A percentile compares a stretch with the other conserved stretches of the same genome.
These are phyloP conservation scores for Masnerella sp. DNA, from an alignment of 2,888 invertebrate genomes.

Conservation along the genomic window DNA sequence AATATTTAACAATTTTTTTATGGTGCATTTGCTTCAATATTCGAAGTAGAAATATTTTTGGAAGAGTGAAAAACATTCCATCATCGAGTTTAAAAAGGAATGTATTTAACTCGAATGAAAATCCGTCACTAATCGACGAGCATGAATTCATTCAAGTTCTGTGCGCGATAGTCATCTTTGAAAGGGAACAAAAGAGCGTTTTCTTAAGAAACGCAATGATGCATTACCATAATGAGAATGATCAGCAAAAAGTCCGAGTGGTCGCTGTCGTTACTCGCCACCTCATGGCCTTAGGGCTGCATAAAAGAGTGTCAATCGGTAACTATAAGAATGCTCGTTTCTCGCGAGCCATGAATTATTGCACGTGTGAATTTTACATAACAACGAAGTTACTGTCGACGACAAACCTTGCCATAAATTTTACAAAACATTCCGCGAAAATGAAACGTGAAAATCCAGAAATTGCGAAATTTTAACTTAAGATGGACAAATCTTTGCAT, in stretches of 20 bases:
- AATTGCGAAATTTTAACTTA: too few species aligned
- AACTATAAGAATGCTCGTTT: neutral
- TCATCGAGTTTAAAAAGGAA: neutral
- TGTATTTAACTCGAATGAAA: neutral
- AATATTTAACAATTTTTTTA: too few species aligned
- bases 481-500: too few species aligned
- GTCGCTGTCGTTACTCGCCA: conserved; percentile 19
- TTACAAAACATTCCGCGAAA: neutral
- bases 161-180: conserved; percentile 24
- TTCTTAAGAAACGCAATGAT: conserved; percentile 40
- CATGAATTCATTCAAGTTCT: neutral
- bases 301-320: conserved; percentile 48
- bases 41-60: too few species aligned
- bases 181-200: conserved; percentile 42
- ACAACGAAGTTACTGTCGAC: conserved; percentile 3
- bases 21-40: too few species aligned
- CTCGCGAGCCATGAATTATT: conserved; percentile 14
- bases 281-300: conserved; percentile 15
- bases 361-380: conserved; percentile 21
- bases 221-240: conserved; percentile 55
- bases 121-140: neutral
- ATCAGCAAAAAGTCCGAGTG: conserved; percentile 32
- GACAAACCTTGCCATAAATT: conserved; percentile 18
- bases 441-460: too few species aligned
- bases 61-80: neutral